A percentile compares a stretch with the other conserved stretches of the same genome.
Evolutionary conservation across 2,888 invertebrate genomes (phyloP).

Genomic region (Drosophila hamatofila): DNA sequence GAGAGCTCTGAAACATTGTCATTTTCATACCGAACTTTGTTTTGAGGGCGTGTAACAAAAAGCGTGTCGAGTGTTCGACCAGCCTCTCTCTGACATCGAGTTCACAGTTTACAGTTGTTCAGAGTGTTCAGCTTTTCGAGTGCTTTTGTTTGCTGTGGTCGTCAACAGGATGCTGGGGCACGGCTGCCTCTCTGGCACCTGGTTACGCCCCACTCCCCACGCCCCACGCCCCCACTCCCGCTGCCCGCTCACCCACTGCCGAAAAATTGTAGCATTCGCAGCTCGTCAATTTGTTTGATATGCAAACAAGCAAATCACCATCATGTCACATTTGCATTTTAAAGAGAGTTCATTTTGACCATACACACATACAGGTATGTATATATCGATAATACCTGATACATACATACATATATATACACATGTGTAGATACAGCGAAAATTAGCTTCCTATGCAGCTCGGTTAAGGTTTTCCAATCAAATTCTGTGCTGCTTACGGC

Average conservation of each 20-base stretch:
- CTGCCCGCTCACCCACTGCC: too few species aligned
- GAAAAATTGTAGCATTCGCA: conserved; percentile 34
- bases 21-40: conserved; percentile 15
- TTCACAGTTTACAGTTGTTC: conserved; percentile 39
- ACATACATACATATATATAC: not conserved
- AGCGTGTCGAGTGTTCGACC: conserved; percentile 49
- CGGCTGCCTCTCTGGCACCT: conserved; percentile 1
- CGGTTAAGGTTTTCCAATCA: conserved; percentile 31
- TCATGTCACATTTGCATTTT: conserved; percentile 55
- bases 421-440: conserved; percentile 3
- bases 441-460: conserved; percentile 40
- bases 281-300: conserved; percentile 53
- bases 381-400: conserved; percentile 2
- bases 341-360: conserved; percentile 25
- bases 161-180: conserved; percentile 21
- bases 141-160: conserved; percentile 43
- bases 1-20: conserved; percentile 1
- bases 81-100: conserved; percentile 38
- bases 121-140: conserved; percentile 35
- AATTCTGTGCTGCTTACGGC: conserved; percentile 37
- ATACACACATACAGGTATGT: not conserved
- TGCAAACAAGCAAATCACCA: conserved; percentile 54
- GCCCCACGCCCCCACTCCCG: too few species aligned
- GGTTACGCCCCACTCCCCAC: conserved; percentile 1
- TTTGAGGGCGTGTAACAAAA: conserved; percentile 32